Conservation (phyloP, 1,140 invertebrate genomes). For the Drosophila kanapiae region DNA sequence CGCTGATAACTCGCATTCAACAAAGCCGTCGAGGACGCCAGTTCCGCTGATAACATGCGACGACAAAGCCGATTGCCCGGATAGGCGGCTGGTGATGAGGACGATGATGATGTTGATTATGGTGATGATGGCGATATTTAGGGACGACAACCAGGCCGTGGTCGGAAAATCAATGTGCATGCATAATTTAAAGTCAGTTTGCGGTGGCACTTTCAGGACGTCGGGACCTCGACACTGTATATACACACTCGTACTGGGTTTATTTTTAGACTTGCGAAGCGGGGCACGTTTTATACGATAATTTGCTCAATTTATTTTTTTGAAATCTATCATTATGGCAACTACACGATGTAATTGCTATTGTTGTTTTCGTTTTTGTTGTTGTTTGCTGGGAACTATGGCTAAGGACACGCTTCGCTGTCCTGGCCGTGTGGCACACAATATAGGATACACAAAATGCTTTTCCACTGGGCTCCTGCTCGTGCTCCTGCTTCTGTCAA, state of each 20-base stretch:
- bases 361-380: conserved; percentile 38
- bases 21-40: conserved; percentile 71
- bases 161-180: conserved; percentile 78
- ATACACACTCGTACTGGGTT: not conserved
- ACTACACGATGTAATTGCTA: conserved; percentile 71
- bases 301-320: conserved; percentile 78
- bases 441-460: conserved; percentile 83
- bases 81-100: conserved; percentile 56
- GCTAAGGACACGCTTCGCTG: conserved; percentile 52
- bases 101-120: conserved; percentile 38
- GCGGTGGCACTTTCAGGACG: conserved; percentile 58
- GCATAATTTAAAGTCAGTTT: conserved; percentile 79
- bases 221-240: conserved; percentile 10
- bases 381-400: conserved; percentile 28
- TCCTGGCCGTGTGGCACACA: conserved; percentile 49
- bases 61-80: conserved; percentile 60
- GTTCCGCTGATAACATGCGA: conserved; percentile 79
- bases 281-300: conserved; percentile 70
- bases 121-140: conserved; percentile 26
- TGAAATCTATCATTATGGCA: conserved; percentile 80
- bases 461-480: conserved; percentile 56
- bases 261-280: conserved; percentile 69
- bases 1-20: conserved; percentile 80
- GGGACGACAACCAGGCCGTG: conserved; percentile 37
- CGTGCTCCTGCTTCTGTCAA: conserved; percentile 59